Percentiles rank a stretch among this genome's conserved stretches.
phyloP scores from a whole-genome alignment of 2,888 invertebrate genomes.

The Apeira syringaria region DNA sequence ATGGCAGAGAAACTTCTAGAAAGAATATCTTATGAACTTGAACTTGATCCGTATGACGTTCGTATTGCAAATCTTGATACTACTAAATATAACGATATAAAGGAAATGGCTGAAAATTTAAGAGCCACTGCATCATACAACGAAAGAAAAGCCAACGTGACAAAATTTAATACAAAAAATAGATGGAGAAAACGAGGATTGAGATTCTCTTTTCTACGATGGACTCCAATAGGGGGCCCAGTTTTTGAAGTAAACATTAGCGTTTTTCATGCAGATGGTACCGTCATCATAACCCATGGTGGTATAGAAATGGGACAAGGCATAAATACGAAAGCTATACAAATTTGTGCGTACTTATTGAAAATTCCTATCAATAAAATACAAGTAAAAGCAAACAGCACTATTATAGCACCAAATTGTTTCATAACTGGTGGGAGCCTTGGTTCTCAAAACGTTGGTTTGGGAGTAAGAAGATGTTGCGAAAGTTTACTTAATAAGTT shows the following conservation, averaged over 20 bases:
- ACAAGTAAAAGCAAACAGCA: slow-evolving; percentile 85
- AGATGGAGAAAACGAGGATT: slow-evolving; percentile 89
- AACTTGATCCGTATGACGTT: slow-evolving; percentile 82
- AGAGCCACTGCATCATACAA: slow-evolving; percentile 78
- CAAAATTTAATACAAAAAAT: slow-evolving; percentile 84
- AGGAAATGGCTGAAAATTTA: slow-evolving; percentile 76
- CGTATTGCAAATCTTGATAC: slow-evolving; percentile 74
- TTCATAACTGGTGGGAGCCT: slow-evolving; percentile 86
- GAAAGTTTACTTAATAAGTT: slow-evolving; percentile 67
- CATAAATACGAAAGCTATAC: slow-evolving; percentile 86
- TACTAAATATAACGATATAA: slow-evolving; percentile 41
- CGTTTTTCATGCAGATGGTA: slow-evolving; percentile 84
- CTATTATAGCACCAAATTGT: slow-evolving; percentile 85
- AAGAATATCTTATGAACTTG: slow-evolving; percentile 78
- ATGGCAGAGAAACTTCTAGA: slow-evolving; percentile 85
- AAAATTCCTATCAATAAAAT: slow-evolving; percentile 85
- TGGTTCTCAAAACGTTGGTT: slow-evolving; percentile 85
- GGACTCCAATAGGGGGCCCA: slow-evolving; percentile 58
- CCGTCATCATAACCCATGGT: slow-evolving; percentile 85
- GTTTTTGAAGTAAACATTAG: slow-evolving; percentile 78
- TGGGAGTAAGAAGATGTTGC: slow-evolving; percentile 79
- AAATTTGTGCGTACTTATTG: slow-evolving; percentile 85
- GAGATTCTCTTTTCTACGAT: slow-evolving; percentile 84
- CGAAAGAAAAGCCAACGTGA: slow-evolving; percentile 66
- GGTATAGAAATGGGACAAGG: slow-evolving; percentile 89